Conservation (phyloP, 2,113 vertebrate genomes). For the Actenoides lindsayi region DNA sequence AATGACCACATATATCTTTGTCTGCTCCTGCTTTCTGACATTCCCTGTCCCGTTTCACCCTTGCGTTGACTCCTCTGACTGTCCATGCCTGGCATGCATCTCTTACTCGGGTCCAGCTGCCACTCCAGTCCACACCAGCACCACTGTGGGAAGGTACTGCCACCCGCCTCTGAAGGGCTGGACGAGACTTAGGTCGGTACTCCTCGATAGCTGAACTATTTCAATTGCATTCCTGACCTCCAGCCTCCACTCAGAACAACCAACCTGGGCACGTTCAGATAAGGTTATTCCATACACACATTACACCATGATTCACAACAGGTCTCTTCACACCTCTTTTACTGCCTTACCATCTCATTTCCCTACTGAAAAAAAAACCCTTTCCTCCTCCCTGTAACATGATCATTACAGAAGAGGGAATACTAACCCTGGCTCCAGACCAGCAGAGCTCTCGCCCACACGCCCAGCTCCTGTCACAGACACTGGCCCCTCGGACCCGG, state of each 20-base stretch:
- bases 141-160: accelerated
- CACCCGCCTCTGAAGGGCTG: background rate
- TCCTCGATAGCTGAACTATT: too few relatives aligned
- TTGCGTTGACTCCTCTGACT: accelerated
- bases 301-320: accelerated
- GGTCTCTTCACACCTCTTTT: background rate
- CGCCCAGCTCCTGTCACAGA: accelerated
- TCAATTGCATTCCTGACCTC: background rate
- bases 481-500: background rate
- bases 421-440: background rate
- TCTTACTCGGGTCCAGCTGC: background rate
- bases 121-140: background rate
- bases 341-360: background rate
- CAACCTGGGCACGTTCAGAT: too few relatives aligned
- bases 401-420: background rate
- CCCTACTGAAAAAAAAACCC: background rate
- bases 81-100: accelerated
- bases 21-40: background rate
- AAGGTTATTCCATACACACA: accelerated
- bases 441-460: background rate
- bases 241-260: background rate
- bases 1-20: too few relatives aligned
- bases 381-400: background rate
- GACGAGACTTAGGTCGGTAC: background rate
- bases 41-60: background rate